Evolutionary conservation across 2,888 invertebrate species (phyloP).

Genomic region (Calliphora vomitoria): DNA sequence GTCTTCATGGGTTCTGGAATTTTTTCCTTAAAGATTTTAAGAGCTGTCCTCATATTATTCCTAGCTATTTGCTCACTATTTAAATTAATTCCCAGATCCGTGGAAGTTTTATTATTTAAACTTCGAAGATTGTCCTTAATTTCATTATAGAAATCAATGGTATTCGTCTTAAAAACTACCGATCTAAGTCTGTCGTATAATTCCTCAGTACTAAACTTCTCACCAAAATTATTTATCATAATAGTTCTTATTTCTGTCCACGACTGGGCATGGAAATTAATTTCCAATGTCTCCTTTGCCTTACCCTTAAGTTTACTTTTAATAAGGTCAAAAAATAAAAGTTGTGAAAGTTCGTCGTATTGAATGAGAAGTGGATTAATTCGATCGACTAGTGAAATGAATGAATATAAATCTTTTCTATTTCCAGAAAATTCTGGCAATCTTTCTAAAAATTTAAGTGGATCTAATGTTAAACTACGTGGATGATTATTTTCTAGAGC

Average conservation of each 20-base stretch:
- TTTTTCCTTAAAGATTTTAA: neutral
- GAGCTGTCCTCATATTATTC: neutral
- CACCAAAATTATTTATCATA: neutral
- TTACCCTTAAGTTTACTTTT: constrained; percentile 76
- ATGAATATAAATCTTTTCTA: constrained; percentile 13
- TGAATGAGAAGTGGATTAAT: constrained; percentile 26
- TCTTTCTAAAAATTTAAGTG: neutral
- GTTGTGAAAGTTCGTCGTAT: constrained; percentile 43
- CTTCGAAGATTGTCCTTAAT: neutral
- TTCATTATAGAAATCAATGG: neutral
- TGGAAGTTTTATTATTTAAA: neutral
- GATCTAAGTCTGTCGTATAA: constrained; percentile 10
- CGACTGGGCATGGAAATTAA: neutral
- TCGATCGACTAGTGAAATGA: constrained; percentile 31
- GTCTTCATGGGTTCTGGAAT: neutral
- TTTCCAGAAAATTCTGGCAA: constrained; percentile 35
- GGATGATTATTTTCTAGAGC: neutral
- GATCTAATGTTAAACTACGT: constrained; percentile 4
- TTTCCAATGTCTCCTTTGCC: neutral
- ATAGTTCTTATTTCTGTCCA: neutral
- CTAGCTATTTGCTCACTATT: neutral
- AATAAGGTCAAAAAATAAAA: constrained; percentile 40
- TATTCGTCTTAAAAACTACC: neutral
- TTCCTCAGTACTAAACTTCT: neutral
- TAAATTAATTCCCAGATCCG: neutral